Conservation (phyloP, 1,140 invertebrate genomes). For the Monomorium pharaonis region DNA sequence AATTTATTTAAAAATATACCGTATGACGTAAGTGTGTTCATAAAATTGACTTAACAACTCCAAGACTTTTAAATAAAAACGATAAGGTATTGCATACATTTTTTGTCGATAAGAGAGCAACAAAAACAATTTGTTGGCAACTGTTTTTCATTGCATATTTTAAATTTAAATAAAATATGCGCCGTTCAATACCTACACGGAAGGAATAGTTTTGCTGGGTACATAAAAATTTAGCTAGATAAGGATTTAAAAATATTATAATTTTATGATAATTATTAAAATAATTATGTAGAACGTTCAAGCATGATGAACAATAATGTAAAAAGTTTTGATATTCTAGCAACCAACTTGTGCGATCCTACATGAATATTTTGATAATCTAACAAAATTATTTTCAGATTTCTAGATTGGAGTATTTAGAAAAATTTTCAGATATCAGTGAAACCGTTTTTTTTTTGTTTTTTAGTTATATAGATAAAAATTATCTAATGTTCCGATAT, state of each 20-base stretch:
- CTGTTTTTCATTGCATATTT: background rate
- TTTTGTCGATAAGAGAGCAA: background rate
- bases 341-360: too few relatives aligned
- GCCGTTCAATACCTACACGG: background rate
- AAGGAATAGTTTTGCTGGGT: too few relatives aligned
- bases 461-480: background rate
- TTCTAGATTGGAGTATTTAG: too few relatives aligned
- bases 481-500: background rate
- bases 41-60: slow-evolving; percentile 5
- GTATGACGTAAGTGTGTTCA: background rate
- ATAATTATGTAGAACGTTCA: too few relatives aligned
- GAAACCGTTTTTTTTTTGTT: background rate
- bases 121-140: background rate
- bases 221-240: too few relatives aligned
- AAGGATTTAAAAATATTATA: too few relatives aligned
- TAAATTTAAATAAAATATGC: background rate
- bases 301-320: too few relatives aligned
- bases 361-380: too few relatives aligned
- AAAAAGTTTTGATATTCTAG: too few relatives aligned
- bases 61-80: background rate
- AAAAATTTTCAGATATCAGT: too few relatives aligned
- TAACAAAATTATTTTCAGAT: too few relatives aligned
- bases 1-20: background rate
- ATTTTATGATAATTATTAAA: too few relatives aligned
- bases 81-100: slow-evolving; percentile 23